These are phyloP conservation scores for Drosophila bunnanda DNA, from an alignment of 2,888 invertebrate species.

Conservation along the genomic window DNA sequence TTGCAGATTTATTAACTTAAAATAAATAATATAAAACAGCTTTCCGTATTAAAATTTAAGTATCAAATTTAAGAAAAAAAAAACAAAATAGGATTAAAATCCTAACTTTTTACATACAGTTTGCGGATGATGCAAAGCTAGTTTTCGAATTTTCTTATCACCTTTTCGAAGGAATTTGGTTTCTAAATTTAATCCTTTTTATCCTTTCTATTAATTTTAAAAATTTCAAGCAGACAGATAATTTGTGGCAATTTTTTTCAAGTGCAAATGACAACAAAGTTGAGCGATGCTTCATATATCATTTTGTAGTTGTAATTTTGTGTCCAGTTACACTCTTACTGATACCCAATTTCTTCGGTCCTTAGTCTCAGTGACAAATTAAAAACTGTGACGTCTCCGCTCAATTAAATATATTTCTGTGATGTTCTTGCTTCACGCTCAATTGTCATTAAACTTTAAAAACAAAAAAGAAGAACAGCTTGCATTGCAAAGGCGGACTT, in stretches of 20 bases:
- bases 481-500: constrained; percentile 6
- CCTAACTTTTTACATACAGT: too few species aligned
- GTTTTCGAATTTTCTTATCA: too few species aligned
- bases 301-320: constrained; percentile 51
- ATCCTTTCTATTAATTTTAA: not conserved
- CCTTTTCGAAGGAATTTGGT: too few species aligned
- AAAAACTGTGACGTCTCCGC: constrained; percentile 61
- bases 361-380: constrained; percentile 63
- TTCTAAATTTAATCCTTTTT: too few species aligned
- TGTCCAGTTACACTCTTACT: constrained; percentile 12
- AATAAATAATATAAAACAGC: too few species aligned
- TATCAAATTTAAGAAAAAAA: too few species aligned
- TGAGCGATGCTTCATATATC: constrained; percentile 51
- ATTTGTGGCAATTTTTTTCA: not conserved
- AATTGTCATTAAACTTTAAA: not conserved
- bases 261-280: constrained; percentile 18
- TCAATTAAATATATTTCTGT: constrained; percentile 54
- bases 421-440: not conserved
- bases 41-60: too few species aligned
- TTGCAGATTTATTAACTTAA: too few species aligned
- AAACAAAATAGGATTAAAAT: too few species aligned
- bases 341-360: constrained; percentile 13
- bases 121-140: too few species aligned
- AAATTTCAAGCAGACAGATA: not conserved
- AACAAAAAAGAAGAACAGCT: not conserved